Evolutionary conservation across 1,140 invertebrate genomes (phyloP), one percentile per base, ranked within the genome.

Genomic region (Dreissena rostriformis): DNA sequence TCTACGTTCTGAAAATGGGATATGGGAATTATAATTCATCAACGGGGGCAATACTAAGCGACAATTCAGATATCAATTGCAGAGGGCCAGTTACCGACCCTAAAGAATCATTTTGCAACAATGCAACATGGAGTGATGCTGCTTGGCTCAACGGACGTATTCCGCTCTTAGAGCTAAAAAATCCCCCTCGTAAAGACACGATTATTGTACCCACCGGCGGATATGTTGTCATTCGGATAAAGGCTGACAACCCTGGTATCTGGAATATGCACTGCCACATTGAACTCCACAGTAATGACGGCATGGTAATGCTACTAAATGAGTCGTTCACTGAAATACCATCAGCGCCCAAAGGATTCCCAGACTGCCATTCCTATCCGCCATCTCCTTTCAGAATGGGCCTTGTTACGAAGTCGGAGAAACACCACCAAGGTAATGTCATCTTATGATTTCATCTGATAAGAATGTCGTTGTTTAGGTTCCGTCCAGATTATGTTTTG

Each of bases 101-200:
- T 14, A 26, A 81, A 24, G 39, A 86, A 65, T 86, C 82, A 26
- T 91, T 87, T 67, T 91, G 90, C 79, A 91, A 91, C 68, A 68
- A 87, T 26, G 87, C 89, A 2, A 87, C 70, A 12, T 92, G 91
- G 91, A 51, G 71, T n/a, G 79, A 92, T 72, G 4, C 55, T 0
- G 77, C 80, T 14, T 92, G 91, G 91, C 57, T 19, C 0, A 76
- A 86, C 61, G 87, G 86, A 26, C 88, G 90, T 71, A 75, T 92
- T 0, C 88, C 90, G 10, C 88, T 83, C n/a, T 63, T 91, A 12
- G 80, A 87, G 29, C 65, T 96, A 0, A 91, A 94, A 0, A 94
- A 95, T 85, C 95, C 96, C 12, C 94, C 95, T 0, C 68, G 94
- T 0, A 97, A 97, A 91, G 96, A 97, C 88, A 97, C 96, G 0